A percentile compares a stretch with the other conserved stretches of the same genome.
Evolutionary conservation across 1,140 invertebrate species (phyloP).

Genomic region (Eriosoma lanigerum): DNA sequence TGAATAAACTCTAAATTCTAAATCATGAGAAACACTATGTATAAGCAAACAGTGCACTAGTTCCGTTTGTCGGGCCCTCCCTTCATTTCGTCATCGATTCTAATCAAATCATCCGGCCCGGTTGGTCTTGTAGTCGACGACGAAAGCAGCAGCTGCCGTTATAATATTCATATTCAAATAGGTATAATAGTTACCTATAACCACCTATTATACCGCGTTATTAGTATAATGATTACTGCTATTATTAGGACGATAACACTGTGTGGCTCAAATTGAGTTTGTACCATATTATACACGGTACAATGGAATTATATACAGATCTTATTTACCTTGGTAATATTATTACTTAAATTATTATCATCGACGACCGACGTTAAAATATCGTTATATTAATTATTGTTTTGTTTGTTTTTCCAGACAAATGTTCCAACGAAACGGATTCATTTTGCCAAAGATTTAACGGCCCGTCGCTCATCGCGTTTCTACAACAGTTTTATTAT

Average conservation of each 20-base stretch:
- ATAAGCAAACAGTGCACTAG: too few species aligned
- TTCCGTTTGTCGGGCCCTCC: background rate
- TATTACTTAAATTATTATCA: constrained; percentile 1
- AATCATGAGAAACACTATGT: too few species aligned
- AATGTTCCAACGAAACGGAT: constrained; percentile 39
- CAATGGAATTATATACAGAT: too few species aligned
- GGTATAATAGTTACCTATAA: background rate
- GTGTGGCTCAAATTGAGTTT: too few species aligned
- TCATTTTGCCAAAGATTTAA: constrained; percentile 39
- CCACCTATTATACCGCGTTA: too few species aligned
- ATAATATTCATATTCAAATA: too few species aligned
- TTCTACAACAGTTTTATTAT: background rate
- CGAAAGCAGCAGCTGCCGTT: constrained; percentile 1
- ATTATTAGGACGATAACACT: too few species aligned
- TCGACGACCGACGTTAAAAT: background rate
- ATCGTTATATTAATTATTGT: too few species aligned
- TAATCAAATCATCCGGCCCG: constrained; percentile 41
- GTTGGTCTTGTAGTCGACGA: background rate
- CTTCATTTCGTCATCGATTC: background rate
- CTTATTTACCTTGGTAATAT: too few species aligned
- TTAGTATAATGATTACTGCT: too few species aligned
- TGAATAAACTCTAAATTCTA: too few species aligned
- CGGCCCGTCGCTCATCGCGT: background rate
- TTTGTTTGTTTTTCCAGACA: constrained; percentile 27
- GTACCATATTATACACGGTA: too few species aligned